Evolutionary conservation across 2,888 invertebrate genomes (phyloP).

Genomic region (Mongoloraphidia duomilia): DNA sequence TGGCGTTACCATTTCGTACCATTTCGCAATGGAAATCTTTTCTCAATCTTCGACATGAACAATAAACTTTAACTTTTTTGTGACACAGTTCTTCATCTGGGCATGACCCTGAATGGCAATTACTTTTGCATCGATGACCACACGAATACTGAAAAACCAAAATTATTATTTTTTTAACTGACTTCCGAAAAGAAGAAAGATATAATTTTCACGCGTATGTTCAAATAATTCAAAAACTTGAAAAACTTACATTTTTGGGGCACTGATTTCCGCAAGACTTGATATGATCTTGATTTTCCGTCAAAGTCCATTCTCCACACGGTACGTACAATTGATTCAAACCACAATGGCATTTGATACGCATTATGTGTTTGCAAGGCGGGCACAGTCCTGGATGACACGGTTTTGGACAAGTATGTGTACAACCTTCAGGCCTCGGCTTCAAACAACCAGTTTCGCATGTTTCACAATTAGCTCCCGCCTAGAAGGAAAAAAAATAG

Average conservation of each 20-base stretch:
- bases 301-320: constrained; percentile 51
- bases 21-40: constrained; percentile 55
- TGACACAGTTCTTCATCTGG: constrained; percentile 50
- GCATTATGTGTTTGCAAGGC: constrained; percentile 54
- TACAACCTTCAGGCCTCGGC: constrained; percentile 55
- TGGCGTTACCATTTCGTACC: constrained; percentile 33
- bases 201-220: neutral
- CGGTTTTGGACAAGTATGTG: constrained; percentile 52
- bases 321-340: constrained; percentile 58
- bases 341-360: constrained; percentile 70
- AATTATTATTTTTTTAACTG: neutral
- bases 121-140: constrained; percentile 64
- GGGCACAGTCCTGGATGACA: constrained; percentile 66
- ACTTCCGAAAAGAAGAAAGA: neutral
- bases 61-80: constrained; percentile 65
- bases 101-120: constrained; percentile 63
- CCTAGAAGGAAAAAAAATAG: constrained; percentile 17
- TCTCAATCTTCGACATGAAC: constrained; percentile 64
- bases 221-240: neutral
- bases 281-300: constrained; percentile 28
- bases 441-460: constrained; percentile 46
- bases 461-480: constrained; percentile 37
- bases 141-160: constrained; percentile 49
- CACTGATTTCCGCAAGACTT: constrained; percentile 69
- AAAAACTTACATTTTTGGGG: constrained; percentile 52